Percentiles rank a stretch among this genome's conserved stretches.
phyloP scores from a whole-genome alignment of 1,140 invertebrate genomes.

The Sinonovacula constricta region DNA sequence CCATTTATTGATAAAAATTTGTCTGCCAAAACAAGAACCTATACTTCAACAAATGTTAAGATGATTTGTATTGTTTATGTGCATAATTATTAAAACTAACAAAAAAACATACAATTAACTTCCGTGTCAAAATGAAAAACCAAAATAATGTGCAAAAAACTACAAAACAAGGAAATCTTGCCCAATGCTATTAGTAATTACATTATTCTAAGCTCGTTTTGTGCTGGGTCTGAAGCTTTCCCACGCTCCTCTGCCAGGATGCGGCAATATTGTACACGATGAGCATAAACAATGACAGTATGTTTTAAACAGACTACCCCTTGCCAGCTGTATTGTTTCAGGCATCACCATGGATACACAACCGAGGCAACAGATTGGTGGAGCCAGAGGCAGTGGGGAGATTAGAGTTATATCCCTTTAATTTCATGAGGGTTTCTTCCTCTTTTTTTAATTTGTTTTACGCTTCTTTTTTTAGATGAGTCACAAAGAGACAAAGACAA shows the following conservation, averaged over 20 bases:
- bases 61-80: no score
- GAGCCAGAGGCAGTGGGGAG: not conserved
- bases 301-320: constrained; percentile 46
- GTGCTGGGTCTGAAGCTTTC: constrained; percentile 18
- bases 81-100: no score
- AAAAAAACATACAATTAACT: no score
- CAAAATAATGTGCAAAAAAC: constrained; percentile 46
- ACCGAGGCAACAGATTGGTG: not conserved
- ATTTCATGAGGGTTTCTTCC: no score
- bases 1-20: no score
- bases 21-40: no score
- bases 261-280: constrained; percentile 40
- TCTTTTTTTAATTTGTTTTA: no score
- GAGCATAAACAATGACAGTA: constrained; percentile 54
- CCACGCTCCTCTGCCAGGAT: constrained; percentile 29
- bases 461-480: no score
- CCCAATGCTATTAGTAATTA: constrained; percentile 41
- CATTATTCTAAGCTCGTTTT: constrained; percentile 14
- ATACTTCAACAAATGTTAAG: no score
- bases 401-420: not conserved
- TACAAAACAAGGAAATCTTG: constrained; percentile 44
- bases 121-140: no score
- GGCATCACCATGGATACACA: constrained; percentile 24
- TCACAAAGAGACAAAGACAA: no score
- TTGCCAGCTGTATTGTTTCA: constrained; percentile 36